Conservation (phyloP, 1,140 invertebrate genomes). For the Helicoverpa armigera region DNA sequence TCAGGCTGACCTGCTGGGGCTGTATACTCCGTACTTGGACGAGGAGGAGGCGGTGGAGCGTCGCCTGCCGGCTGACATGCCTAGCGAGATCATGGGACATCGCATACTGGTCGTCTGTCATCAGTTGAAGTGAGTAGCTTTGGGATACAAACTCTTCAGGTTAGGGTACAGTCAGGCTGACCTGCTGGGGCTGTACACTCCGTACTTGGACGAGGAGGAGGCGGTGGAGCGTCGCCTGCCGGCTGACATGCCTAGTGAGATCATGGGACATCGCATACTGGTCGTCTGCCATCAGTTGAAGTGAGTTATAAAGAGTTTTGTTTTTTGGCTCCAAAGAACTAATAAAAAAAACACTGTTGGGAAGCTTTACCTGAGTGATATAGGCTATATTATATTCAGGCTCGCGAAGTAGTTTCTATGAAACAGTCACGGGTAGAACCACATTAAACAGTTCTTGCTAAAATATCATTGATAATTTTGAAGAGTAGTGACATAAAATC, state of each 20-base stretch:
- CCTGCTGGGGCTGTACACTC: conserved; percentile 92
- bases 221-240: conserved; percentile 91
- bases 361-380: too few relatives aligned
- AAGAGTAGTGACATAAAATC: too few relatives aligned
- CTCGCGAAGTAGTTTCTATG: too few relatives aligned
- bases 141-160: conserved; percentile 83
- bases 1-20: conserved; percentile 92
- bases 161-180: conserved; percentile 93
- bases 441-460: too few relatives aligned
- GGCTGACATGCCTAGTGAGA: conserved; percentile 92
- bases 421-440: too few relatives aligned
- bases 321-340: too few relatives aligned
- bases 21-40: conserved; percentile 91
- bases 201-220: conserved; percentile 92
- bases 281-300: conserved; percentile 95
- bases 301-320: too few relatives aligned
- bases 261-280: conserved; percentile 94
- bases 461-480: too few relatives aligned
- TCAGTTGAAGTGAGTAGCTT: conserved; percentile 90
- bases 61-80: conserved; percentile 90
- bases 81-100: conserved; percentile 93
- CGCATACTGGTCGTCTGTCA: conserved; percentile 95
- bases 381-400: too few relatives aligned
- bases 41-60: conserved; percentile 94
- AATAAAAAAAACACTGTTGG: too few relatives aligned